phyloP scores from a whole-genome alignment of 2,797 vertebrate species.

The Phalanger gymnotis region DNA sequence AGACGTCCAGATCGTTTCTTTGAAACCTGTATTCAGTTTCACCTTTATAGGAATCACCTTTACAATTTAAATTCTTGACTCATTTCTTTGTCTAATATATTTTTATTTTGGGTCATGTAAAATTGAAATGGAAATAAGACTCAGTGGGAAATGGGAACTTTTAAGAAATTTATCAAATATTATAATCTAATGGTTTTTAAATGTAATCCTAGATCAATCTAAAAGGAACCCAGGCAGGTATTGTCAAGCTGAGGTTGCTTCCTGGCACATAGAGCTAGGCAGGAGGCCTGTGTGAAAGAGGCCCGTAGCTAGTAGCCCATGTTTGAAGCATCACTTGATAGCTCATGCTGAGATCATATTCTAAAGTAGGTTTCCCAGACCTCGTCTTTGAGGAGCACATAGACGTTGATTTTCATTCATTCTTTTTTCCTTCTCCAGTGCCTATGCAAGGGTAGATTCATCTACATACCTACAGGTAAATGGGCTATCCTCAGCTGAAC shows the following conservation, averaged over 20 bases:
- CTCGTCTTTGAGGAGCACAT: neutral
- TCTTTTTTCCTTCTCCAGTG: neutral
- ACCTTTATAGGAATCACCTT: neutral
- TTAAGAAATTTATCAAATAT: neutral
- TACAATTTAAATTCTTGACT: neutral
- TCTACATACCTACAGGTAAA: neutral
- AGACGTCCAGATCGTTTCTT: neutral
- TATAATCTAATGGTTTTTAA: neutral
- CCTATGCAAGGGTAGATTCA: neutral
- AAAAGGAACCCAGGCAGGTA: neutral
- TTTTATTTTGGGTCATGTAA: neutral
- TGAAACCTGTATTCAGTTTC: neutral
- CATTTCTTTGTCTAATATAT: neutral
- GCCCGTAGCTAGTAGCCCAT: neutral
- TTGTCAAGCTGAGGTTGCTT: neutral
- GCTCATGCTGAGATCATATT: neutral
- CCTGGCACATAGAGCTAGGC: neutral
- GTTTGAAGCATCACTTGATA: neutral
- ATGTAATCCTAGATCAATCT: neutral
- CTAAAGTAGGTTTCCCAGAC: neutral
- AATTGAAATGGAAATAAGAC: neutral
- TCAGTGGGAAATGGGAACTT: neutral
- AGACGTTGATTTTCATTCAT: neutral
- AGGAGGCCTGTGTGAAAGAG: neutral
- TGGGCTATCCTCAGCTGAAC: neutral